Evolutionary conservation across 2,888 invertebrate species (phyloP), one percentile per base, ranked within the genome.

Genomic region (Amphipyra berbera): DNA sequence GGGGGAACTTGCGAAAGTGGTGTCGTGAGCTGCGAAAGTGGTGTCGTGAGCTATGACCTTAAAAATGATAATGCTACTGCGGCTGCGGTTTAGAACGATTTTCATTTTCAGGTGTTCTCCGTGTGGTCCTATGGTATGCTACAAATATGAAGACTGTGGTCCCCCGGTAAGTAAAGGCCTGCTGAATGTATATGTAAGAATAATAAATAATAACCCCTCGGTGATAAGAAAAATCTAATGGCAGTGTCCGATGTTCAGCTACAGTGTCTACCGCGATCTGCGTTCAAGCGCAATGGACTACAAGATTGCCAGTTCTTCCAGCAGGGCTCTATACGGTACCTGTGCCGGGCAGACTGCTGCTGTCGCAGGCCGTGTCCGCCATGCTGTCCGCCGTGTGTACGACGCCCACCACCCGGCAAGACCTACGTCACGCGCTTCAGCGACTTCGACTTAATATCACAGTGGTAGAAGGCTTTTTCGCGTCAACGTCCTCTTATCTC

Each of bases 241-340:
- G 63, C 57, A 30, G 50, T 73, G 21, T 68, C n/a, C 62, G 56
- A 69, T 75, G 54, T 72, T 62, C 81, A 95, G 95, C 90, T 95
- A 68, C 92, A 90, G 88, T 95, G 95, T 80, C 90, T 95, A 68
- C 95, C 95, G 68, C 90, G 94, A 76, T 94, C 95, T 64, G 95
- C 95, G 52, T 95, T 94, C 91, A 95, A 95, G 86, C 91, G 95
- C 58, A 95, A 95, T 82, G 95, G 95, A 40, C 87, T 95, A 68
- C 95, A 95, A 76, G 95, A 95, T 81, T 90, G 89, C 86, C 94
- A 95, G 87, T 95, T 87, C 88, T 94, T 94, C 88, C 94, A 95
- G 85, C 94, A 94, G 74, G 95, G 95, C 62, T 91, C 95, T 55
- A 91, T 95, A 73, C 93, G 95, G 77, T 95, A 95, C 83, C 82